These are phyloP conservation scores for Psittacara wagleri DNA, from an alignment of 2,113 vertebrate species.

Conservation along the genomic window DNA sequence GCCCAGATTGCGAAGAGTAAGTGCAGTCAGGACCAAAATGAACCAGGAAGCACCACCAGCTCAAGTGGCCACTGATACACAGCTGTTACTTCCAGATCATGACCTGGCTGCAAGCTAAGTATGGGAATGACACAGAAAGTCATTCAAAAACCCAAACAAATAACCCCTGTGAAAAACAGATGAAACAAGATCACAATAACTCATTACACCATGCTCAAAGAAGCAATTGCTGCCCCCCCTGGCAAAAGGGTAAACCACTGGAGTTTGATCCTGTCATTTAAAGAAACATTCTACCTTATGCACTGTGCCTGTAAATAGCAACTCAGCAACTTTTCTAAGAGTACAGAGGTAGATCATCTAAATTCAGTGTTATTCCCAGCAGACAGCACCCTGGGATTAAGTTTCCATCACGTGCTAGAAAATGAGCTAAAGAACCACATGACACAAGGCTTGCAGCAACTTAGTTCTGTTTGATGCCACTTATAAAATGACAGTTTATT, in stretches of 20 bases:
- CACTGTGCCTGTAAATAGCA: background rate
- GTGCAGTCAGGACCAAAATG: background rate
- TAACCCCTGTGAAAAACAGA: background rate
- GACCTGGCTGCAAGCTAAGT: background rate
- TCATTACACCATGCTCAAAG: background rate
- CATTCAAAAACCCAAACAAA: background rate
- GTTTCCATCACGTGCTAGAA: background rate
- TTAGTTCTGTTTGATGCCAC: background rate
- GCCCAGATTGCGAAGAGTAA: background rate
- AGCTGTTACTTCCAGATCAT: background rate
- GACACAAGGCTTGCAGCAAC: background rate
- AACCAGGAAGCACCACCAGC: background rate
- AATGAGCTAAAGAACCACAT: background rate
- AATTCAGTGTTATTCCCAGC: background rate
- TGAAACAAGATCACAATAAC: background rate
- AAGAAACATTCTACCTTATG: background rate
- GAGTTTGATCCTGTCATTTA: background rate
- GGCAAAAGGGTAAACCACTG: background rate
- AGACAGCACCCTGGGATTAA: background rate
- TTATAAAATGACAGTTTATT: background rate
- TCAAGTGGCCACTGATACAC: background rate
- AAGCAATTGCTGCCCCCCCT: background rate
- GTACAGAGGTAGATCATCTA: background rate
- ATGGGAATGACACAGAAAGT: background rate
- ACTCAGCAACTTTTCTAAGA: background rate